Base-by-base conservation (phyloP, 2,113 vertebrate species). In the Lepisosteus oculatus region DNA sequence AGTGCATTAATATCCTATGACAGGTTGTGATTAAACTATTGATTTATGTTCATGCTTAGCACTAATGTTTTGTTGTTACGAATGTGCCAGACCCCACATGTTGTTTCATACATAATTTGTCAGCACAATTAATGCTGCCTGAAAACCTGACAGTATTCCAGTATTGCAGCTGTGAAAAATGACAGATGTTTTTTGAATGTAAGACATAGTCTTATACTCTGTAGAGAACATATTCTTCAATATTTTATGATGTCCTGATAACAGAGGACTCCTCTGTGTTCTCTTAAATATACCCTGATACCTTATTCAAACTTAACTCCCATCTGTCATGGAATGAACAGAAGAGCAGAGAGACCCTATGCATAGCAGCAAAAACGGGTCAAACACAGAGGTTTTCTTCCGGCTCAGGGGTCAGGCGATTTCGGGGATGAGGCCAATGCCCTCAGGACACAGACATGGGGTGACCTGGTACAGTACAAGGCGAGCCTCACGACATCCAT, bases 11-110 rank as follows among this genome's bases (percentile, higher is more conserved):
- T 73, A 42, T 62, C n/a, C 4, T 65, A 9, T 72, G 66, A 77
- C 62, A 75, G 11, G 2, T 65, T 61, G 41, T 83, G 77, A 82
- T 84, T 79, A 73, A 79, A 76, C 69, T 70, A 69, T 65, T 70
- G 62, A 80, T 84, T 74, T 70, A 65, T 76, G 15, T 42, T 2
- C 17, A 72, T 76, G 72, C 61, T 80, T 7, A 51, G 7, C 78
- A 77, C 8, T 56, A 67, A 5, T 75, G 41, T 69, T 55, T 43
- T n/a, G 67, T 15, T 71, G 15, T 29, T 0, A 7, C 13, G 56
- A 12, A n/a, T 61, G 61, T 47, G 29, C 15, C 59, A 77, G 72
- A 43, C 4, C 44, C 3, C 13, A 78, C 6, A 51, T 0, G 1
- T 8, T 67, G 57, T 14, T 76, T 65, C 29, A 42, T 8, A 77